A percentile compares a stretch with the other conserved stretches of the same genome.
phyloP scores from a whole-genome alignment of 2,888 invertebrate genomes.

The Eupeodes luniger region DNA sequence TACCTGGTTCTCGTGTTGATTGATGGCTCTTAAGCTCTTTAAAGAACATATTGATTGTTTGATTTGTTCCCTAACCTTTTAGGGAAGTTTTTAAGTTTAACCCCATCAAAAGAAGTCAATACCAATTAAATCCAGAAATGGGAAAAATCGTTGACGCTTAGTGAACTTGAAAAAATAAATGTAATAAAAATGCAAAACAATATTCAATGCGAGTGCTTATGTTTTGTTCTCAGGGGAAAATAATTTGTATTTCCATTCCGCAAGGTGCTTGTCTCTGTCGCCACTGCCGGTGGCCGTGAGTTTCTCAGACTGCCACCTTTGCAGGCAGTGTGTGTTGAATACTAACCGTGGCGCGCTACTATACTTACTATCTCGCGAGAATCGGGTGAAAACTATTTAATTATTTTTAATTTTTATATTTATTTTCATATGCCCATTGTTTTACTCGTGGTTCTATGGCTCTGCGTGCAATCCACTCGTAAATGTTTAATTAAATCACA shows the following conservation, averaged over 20 bases:
- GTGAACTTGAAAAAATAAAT: constrained; percentile 61
- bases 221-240: constrained; percentile 41
- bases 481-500: constrained; percentile 59
- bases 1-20: constrained; percentile 30
- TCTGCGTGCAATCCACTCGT: constrained; percentile 60
- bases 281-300: background rate
- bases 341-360: constrained; percentile 55
- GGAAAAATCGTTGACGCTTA: constrained; percentile 46
- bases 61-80: constrained; percentile 9
- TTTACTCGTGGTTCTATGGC: constrained; percentile 27
- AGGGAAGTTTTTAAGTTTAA: constrained; percentile 9
- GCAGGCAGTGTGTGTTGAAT: constrained; percentile 70
- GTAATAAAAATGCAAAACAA: constrained; percentile 22
- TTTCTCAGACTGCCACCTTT: constrained; percentile 51
- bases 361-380: constrained; percentile 23
- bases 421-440: constrained; percentile 58
- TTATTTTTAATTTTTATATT: constrained; percentile 60
- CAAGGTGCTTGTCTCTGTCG: constrained; percentile 25
- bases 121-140: constrained; percentile 55
- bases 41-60: background rate
- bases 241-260: constrained; percentile 47
- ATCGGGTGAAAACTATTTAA: constrained; percentile 48
- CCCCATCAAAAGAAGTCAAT: constrained; percentile 39
- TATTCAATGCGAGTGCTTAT: constrained; percentile 29
- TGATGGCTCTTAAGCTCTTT: constrained; percentile 32